These are phyloP conservation scores for Nudaria mundana DNA, from an alignment of 2,888 invertebrate species.

Conservation along the genomic window DNA sequence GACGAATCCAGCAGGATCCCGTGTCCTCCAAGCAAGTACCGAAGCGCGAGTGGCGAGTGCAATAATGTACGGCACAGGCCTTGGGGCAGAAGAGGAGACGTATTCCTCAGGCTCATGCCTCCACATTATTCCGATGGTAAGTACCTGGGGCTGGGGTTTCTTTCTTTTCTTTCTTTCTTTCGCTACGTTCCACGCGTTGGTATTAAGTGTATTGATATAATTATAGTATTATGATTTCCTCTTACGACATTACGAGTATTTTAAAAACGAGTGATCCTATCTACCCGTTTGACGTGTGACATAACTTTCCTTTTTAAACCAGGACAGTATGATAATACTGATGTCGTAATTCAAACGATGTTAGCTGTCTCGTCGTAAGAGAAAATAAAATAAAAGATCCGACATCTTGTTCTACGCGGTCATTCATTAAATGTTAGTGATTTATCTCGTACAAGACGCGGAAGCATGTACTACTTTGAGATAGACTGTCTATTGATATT, in stretches of 20 bases:
- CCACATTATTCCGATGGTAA: conserved; percentile 89
- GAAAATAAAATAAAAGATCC: conserved; percentile 13
- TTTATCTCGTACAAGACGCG: conserved; percentile 39
- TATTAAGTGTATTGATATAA: no score
- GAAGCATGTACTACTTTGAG: conserved; percentile 33
- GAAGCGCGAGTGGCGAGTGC: conserved; percentile 91
- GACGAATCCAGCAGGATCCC: conserved; percentile 76
- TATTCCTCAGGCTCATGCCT: conserved; percentile 86
- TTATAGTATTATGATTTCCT: no score
- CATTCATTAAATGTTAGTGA: conserved; percentile 28
- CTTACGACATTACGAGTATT: background rate
- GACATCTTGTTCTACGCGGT: no score
- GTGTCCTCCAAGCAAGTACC: conserved; percentile 91
- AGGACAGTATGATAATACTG: conserved; percentile 9
- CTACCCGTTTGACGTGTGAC: background rate
- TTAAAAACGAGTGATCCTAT: background rate
- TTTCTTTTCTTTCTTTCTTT: no score
- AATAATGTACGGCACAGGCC: conserved; percentile 93
- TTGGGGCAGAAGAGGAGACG: conserved; percentile 91
- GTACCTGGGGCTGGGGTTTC: no score
- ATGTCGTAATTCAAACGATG: conserved; percentile 11
- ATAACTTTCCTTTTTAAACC: conserved; percentile 16
- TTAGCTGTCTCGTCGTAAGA: conserved; percentile 1
- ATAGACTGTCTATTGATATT: no score
- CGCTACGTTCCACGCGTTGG: no score